Evolutionary conservation across 2,888 invertebrate genomes (phyloP).

Genomic region (Thecocarcelia acutangulata): DNA sequence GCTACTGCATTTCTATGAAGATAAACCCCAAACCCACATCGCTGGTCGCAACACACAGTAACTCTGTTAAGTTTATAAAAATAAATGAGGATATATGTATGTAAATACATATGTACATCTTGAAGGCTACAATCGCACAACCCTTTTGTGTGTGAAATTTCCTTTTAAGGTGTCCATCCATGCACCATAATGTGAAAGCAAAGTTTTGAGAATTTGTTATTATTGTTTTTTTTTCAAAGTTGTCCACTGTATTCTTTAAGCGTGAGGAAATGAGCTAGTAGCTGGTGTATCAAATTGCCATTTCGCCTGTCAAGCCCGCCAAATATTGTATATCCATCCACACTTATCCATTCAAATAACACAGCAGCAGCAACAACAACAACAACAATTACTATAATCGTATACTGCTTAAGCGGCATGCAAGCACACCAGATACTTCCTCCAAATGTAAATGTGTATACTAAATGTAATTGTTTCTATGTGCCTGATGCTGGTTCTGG

Average conservation of each 20-base stretch:
- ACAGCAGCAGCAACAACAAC: slow-evolving; percentile 15
- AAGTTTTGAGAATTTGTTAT: too few species aligned
- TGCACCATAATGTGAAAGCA: not conserved
- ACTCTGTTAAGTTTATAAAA: not conserved
- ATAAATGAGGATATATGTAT: not conserved
- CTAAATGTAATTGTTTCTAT: slow-evolving; percentile 13
- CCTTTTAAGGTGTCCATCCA: not conserved
- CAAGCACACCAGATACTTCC: slow-evolving; percentile 23
- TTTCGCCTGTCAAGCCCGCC: slow-evolving; percentile 41
- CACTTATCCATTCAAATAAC: slow-evolving; percentile 64
- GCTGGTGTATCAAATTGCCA: slow-evolving; percentile 28
- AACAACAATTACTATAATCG: slow-evolving; percentile 55
- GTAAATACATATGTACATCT: not conserved
- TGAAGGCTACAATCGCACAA: not conserved
- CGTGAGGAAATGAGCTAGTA: not conserved
- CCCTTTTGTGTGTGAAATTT: not conserved
- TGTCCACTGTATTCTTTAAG: not conserved
- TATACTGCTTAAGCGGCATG: slow-evolving; percentile 40
- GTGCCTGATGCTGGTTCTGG: slow-evolving; percentile 19
- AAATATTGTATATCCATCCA: slow-evolving; percentile 51
- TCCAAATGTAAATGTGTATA: not conserved
- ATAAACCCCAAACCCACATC: not conserved
- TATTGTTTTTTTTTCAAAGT: too few species aligned
- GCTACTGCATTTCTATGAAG: slow-evolving; percentile 62
- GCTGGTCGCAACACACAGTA: not conserved